These are phyloP conservation scores for Luperina nickerlii DNA, from an alignment of 2,888 invertebrate species.

Conservation along the genomic window DNA sequence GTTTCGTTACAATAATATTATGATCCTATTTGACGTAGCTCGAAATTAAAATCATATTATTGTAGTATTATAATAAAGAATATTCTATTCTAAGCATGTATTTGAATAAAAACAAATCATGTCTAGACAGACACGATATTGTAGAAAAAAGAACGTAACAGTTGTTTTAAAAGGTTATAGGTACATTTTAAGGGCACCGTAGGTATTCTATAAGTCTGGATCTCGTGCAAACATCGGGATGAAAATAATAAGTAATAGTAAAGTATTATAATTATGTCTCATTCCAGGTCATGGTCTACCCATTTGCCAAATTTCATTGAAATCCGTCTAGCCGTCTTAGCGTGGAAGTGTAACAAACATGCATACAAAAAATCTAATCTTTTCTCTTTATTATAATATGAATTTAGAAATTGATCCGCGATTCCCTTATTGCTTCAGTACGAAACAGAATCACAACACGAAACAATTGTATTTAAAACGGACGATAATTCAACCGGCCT, in stretches of 20 bases:
- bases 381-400: background rate
- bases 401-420: background rate
- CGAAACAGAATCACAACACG: slow-evolving; percentile 34
- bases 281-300: background rate
- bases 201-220: background rate
- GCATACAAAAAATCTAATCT: background rate
- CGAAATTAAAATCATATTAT: background rate
- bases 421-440: slow-evolving; percentile 18
- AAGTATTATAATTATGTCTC: too few species aligned
- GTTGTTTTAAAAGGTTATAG: background rate
- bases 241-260: too few species aligned
- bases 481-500: slow-evolving; percentile 80
- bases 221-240: too few species aligned
- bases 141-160: background rate
- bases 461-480: slow-evolving; percentile 76
- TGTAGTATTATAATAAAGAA: background rate
- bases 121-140: slow-evolving; percentile 10
- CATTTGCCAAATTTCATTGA: background rate
- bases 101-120: slow-evolving; percentile 32
- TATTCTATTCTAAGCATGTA: background rate
- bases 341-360: background rate
- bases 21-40: background rate
- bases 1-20: background rate
- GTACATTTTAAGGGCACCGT: background rate
- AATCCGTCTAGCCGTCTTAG: background rate